Evolutionary conservation across 2,113 vertebrate species (phyloP).

Genomic region (Fukomys damarensis): DNA sequence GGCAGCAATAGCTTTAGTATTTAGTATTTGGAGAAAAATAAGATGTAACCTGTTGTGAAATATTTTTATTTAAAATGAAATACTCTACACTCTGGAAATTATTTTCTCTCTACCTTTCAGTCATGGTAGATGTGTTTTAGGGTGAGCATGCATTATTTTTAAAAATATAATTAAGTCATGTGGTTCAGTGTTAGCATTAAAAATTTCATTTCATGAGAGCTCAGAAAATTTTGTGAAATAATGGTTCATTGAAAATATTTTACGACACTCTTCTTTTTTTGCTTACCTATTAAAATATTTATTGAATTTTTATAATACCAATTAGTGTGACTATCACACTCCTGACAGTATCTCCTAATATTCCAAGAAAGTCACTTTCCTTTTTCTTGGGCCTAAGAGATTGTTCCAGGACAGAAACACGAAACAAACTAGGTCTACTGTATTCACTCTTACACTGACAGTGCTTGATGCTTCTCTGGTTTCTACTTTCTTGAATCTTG

Average conservation of each 20-base stretch:
- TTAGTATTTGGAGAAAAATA: constrained; percentile 24
- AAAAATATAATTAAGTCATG: constrained; percentile 12
- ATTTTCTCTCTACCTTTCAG: neutral
- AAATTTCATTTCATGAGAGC: neutral
- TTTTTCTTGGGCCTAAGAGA: neutral
- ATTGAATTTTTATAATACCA: neutral
- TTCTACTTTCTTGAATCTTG: neutral
- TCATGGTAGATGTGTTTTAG: neutral
- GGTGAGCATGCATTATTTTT: neutral
- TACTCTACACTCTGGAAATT: neutral
- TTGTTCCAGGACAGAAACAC: neutral
- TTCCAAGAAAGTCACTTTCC: neutral
- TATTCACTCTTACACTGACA: accelerated
- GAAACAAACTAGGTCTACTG: too few species aligned
- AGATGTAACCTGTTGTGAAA: neutral
- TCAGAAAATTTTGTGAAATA: neutral
- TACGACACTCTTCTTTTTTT: neutral
- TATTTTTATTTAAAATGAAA: constrained; percentile 27
- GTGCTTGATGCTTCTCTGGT: neutral
- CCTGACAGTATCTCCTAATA: neutral
- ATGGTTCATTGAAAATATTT: neutral
- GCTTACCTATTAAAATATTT: neutral
- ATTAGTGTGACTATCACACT: neutral
- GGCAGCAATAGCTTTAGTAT: neutral
- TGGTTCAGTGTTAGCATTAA: neutral